phyloP scores from a whole-genome alignment of 2,113 vertebrate genomes.

The Anarrhichthys ocellatus region DNA sequence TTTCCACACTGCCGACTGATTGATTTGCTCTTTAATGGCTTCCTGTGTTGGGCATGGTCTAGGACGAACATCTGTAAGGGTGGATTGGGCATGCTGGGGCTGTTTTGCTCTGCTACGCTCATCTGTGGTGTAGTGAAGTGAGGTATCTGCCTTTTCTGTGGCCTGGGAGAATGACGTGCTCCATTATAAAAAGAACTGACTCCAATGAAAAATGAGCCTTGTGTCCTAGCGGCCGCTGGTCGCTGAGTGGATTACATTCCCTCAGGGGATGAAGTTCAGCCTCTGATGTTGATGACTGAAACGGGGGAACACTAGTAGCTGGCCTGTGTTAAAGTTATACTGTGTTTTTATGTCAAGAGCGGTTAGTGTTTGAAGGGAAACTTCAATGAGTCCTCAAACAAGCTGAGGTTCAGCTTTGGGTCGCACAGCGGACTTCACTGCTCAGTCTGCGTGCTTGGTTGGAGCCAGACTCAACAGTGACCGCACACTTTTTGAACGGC shows the following conservation, averaged over 20 bases:
- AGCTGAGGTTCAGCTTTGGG: slow-evolving; percentile 26
- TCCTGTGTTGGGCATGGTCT: slow-evolving; percentile 74
- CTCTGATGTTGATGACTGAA: slow-evolving; percentile 59
- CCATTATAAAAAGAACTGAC: slow-evolving; percentile 80
- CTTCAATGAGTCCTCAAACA: slow-evolving; percentile 20
- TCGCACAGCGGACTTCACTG: background rate
- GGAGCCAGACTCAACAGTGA: background rate
- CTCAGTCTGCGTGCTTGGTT: background rate
- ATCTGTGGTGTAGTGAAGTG: slow-evolving; percentile 78
- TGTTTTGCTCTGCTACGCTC: slow-evolving; percentile 70
- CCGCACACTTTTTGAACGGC: background rate
- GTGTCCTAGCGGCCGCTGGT: slow-evolving; percentile 56
- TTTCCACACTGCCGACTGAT: slow-evolving; percentile 75
- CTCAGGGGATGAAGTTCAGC: slow-evolving; percentile 50
- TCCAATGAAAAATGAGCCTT: slow-evolving; percentile 65
- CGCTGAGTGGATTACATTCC: slow-evolving; percentile 64
- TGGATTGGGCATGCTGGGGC: slow-evolving; percentile 58
- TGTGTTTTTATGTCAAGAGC: slow-evolving; percentile 55
- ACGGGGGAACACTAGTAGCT: slow-evolving; percentile 47
- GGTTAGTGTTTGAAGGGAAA: slow-evolving; percentile 43
- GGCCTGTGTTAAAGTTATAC: slow-evolving; percentile 56
- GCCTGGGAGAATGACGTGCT: slow-evolving; percentile 75
- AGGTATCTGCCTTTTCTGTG: slow-evolving; percentile 80
- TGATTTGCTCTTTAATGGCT: slow-evolving; percentile 81
- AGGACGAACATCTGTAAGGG: slow-evolving; percentile 75